These are phyloP conservation scores for Sciaenops ocellatus DNA, from an alignment of 2,797 vertebrate species.

Conservation along the genomic window DNA sequence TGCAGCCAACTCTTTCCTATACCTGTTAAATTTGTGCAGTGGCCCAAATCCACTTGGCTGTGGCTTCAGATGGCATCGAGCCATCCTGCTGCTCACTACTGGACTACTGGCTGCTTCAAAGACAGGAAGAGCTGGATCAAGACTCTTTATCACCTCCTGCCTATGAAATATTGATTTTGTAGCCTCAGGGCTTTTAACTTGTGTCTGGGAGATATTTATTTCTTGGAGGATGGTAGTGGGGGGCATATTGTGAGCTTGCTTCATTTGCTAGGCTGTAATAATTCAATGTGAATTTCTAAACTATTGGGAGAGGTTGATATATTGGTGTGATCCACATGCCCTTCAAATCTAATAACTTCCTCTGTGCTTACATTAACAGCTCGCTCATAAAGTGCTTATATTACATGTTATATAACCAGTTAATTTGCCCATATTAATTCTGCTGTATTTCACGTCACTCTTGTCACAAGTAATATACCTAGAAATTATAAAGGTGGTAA, in stretches of 20 bases:
- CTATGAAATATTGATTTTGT: conserved; percentile 77
- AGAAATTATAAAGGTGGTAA: conserved; percentile 38
- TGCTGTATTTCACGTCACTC: conserved; percentile 54
- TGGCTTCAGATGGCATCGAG: conserved; percentile 59
- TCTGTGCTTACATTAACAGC: conserved; percentile 56
- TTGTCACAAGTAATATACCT: conserved; percentile 48
- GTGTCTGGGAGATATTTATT: conserved; percentile 74
- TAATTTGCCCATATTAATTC: conserved; percentile 60
- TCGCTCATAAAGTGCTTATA: conserved; percentile 60
- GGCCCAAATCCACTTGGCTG: conserved; percentile 66
- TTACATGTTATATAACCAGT: conserved; percentile 63
- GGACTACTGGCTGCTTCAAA: conserved; percentile 64
- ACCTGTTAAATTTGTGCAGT: conserved; percentile 72
- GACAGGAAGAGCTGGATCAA: conserved; percentile 66
- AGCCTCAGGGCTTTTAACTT: conserved; percentile 71
- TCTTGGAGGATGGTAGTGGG: conserved; percentile 38
- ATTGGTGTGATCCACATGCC: conserved; percentile 54
- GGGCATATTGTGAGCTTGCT: conserved; percentile 48
- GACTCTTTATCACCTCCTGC: conserved; percentile 73
- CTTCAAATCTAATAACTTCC: conserved; percentile 66
- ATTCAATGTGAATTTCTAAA: conserved; percentile 64
- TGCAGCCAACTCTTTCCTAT: conserved; percentile 50
- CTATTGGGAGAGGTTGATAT: conserved; percentile 56
- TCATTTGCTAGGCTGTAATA: conserved; percentile 69
- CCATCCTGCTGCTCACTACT: conserved; percentile 59